phyloP scores from a whole-genome alignment of 1,140 invertebrate genomes.

The Stegodyphus mimosarum region DNA sequence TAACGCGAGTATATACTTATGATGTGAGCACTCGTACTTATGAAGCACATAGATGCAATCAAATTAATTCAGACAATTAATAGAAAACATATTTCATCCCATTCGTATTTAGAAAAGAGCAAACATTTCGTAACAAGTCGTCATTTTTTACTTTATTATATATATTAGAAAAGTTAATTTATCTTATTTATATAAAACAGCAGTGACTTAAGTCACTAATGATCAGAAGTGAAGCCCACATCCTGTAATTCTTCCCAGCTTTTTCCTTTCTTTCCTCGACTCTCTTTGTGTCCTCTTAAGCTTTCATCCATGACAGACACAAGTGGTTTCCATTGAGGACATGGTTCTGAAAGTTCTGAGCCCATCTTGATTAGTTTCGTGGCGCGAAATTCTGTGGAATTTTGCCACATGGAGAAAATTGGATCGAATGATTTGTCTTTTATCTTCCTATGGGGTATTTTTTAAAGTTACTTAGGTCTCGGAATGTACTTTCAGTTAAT shows the following conservation, averaged over 20 bases:
- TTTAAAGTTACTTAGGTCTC: neutral
- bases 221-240: no score
- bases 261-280: neutral
- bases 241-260: neutral
- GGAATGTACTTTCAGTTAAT: neutral
- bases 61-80: no score
- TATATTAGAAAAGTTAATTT: no score
- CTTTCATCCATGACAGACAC: constrained; percentile 42
- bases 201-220: no score
- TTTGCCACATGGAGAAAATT: neutral
- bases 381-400: neutral
- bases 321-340: constrained; percentile 41
- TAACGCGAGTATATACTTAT: no score
- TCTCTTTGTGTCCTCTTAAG: constrained; percentile 30
- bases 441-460: neutral
- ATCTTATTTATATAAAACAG: no score
- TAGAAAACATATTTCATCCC: no score
- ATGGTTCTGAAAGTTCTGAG: constrained; percentile 24
- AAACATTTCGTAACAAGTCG: no score
- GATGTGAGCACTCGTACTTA: no score
- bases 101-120: no score
- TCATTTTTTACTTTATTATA: no score
- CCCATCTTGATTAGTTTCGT: constrained; percentile 39
- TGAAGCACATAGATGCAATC: no score
- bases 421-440: neutral